Evolutionary conservation across 2,113 vertebrate genomes (phyloP), one percentile per base, ranked within the genome.

Genomic region (Otocyon megalotis): DNA sequence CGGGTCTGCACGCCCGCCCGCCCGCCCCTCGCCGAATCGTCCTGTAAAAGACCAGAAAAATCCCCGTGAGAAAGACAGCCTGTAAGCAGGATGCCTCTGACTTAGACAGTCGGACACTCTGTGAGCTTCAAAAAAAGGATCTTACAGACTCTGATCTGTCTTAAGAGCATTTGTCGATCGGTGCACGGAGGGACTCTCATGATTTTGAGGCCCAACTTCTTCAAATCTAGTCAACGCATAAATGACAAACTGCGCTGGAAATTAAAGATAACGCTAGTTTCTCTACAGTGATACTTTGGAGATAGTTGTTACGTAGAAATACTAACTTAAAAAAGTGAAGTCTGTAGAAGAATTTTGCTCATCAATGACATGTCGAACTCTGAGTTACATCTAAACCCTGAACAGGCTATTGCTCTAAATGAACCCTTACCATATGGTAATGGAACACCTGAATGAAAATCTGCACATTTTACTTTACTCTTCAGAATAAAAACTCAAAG

Each of bases 161-260:
- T 97, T 92, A 98, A 97, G 97, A 95, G 96, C 93, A 96, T 95
- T 67, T 96, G 96, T 96, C 95, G 97, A 86, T 96, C 69, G 97
- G 71, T 60, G 88, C 85, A 79, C 91, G 93, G 90, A 97, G 94
- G 92, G 96, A 81, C 82, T 93, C 95, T 63, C 95, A 98, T 17
- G 65, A 84, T 97, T 93, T 60, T 28, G 54, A 48, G 28, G 83
- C 94, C 92, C 67, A 96, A 32, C 10, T 95, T 94, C 63, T 91
- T 94, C 50, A 94, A 32, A 35, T 81, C 58, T 35, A 95, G 48
- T 74, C n/a, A 88, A 6, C 88, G 37, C 71, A 58, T 95, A 97
- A 93, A 90, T 53, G 26, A 17, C 85, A 81, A 77, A 87, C 19
- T 94, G 88, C n/a, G 83, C 48, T 96, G 71, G 91, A 96, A 83